Evolutionary conservation across 2,113 vertebrate species (phyloP), one percentile per base, ranked within the genome.

Genomic region (Tapirus terrestris): DNA sequence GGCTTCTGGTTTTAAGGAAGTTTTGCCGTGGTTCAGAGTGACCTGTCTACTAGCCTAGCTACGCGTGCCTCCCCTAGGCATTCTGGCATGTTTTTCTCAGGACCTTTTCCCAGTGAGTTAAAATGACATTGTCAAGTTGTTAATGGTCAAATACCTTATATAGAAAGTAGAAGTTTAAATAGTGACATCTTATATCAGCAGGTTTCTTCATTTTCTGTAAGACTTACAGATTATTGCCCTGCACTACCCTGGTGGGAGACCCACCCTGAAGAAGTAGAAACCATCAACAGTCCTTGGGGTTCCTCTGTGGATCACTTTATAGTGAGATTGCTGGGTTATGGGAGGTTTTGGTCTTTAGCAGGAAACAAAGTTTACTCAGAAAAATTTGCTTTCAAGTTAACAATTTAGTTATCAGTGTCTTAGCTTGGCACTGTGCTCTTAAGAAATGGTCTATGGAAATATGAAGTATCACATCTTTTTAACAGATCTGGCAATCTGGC

Each of bases 221-320:
- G 65, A 89, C n/a, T 56, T 48, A 27, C 27, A 43, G 56, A 31
- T 61, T 17, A 25, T 63, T 53, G 17, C 60, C 36, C 51, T 33
- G 7, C 4, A 1, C 18, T 20, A 0, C 14, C 13, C 13, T 39
- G 4, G 36, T 2, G 43, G 39, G 14, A 43, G 53, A 23, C 13
- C 31, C 9, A 4, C 33, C 63, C 84, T 10, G 70, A 31, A 51
- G 27, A 61, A 18, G 53, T 33, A 45, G 65, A 43, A 87, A 43
- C 36, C 17, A 1, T 10, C 7, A 36, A 4, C 13, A 63, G 48
- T 25, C 27, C 17, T 61, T 63, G n/a, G 8, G 39, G 16, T 31
- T 68, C 6, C 8, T 1, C 94, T 29, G 1, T 53, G 45, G 23
- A 3, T 56, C 86, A 27, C 25, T 45, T 45, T 68, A 43, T 51